Evolutionary conservation across 1,140 invertebrate genomes (phyloP).

Genomic region (Rhopalosiphum padi): DNA sequence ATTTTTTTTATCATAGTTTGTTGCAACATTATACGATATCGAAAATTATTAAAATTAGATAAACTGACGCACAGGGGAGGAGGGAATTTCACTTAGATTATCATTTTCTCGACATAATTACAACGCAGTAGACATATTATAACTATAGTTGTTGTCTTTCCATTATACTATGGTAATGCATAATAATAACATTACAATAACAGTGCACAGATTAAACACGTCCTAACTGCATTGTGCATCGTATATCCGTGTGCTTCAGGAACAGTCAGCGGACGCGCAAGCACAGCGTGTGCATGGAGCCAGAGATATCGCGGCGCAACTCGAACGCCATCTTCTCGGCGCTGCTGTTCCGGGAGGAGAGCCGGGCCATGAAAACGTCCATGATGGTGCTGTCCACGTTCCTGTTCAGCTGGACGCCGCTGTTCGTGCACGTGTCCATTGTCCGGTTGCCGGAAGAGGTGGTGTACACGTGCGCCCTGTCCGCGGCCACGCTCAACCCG

Average conservation of each 20-base stretch:
- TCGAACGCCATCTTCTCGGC: constrained; percentile 61
- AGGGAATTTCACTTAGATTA: background rate
- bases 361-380: constrained; percentile 68
- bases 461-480: constrained; percentile 60
- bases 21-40: background rate
- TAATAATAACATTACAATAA: too few species aligned
- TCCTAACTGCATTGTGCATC: background rate
- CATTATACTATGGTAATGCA: background rate
- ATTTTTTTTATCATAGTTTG: background rate
- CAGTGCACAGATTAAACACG: background rate
- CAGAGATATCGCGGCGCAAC: constrained; percentile 60
- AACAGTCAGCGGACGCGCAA: constrained; percentile 68
- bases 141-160: background rate
- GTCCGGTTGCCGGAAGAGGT: constrained; percentile 55
- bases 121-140: background rate
- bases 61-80: background rate
- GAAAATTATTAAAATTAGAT: background rate
- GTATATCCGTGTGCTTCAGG: constrained; percentile 44
- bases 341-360: constrained; percentile 67
- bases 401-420: constrained; percentile 68
- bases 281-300: constrained; percentile 66
- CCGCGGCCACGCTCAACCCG: constrained; percentile 64
- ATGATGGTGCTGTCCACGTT: constrained; percentile 68
- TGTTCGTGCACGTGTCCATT: constrained; percentile 63
- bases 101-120: background rate